phyloP scores from a whole-genome alignment of 23 tunicate species.

The Corella eumyota region DNA sequence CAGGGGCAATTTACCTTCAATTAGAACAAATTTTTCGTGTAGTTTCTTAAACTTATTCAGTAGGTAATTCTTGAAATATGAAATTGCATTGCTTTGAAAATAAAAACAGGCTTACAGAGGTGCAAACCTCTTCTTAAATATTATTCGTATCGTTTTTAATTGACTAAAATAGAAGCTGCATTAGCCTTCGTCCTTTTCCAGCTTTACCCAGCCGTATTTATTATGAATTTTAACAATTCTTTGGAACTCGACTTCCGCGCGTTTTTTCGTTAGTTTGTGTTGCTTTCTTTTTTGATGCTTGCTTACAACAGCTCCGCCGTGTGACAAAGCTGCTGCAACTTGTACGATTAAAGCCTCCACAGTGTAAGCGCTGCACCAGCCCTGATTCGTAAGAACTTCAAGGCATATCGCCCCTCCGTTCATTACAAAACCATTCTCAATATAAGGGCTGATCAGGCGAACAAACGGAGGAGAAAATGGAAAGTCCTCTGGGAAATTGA shows the following conservation, averaged over 20 bases:
- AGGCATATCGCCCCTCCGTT: constrained; percentile 85
- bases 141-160: too few relatives aligned
- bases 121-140: too few relatives aligned
- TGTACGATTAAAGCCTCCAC: constrained; percentile 62
- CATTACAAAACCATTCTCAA: constrained; percentile 78
- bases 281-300: constrained; percentile 49
- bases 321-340: constrained; percentile 56
- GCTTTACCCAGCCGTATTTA: constrained; percentile 78
- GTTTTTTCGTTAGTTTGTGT: constrained; percentile 54
- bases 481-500: constrained; percentile 50
- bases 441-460: constrained; percentile 63
- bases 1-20: too few relatives aligned
- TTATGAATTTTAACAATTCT: constrained; percentile 63
- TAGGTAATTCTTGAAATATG: too few relatives aligned
- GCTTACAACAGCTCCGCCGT: constrained; percentile 78
- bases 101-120: too few relatives aligned
- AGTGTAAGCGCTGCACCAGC: constrained; percentile 82
- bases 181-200: constrained; percentile 59
- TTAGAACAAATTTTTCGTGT: too few relatives aligned
- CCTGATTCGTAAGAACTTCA: constrained; percentile 60
- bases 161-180: too few relatives aligned
- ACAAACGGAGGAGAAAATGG: constrained; percentile 73
- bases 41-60: too few relatives aligned
- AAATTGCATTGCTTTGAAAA: too few relatives aligned
- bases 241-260: constrained; percentile 63